Evolutionary conservation across 2,888 invertebrate species (phyloP).

Genomic region (Omphaloscelis lunosa): DNA sequence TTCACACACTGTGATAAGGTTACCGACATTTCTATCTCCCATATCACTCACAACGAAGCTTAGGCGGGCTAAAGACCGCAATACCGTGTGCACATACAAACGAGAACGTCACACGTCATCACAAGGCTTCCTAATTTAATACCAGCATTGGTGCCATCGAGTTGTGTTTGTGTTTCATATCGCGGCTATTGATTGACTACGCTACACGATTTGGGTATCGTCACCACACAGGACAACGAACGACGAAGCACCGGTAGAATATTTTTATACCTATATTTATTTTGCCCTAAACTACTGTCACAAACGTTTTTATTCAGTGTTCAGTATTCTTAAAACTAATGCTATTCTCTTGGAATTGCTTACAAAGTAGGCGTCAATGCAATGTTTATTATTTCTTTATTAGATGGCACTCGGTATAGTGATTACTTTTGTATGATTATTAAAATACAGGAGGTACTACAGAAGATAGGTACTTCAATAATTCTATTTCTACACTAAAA

Average conservation of each 20-base stretch:
- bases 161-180: constrained; percentile 20
- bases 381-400: background rate
- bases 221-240: background rate
- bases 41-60: background rate
- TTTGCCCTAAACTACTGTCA: background rate
- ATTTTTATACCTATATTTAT: background rate
- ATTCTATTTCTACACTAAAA: too few species aligned
- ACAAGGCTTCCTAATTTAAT: constrained; percentile 33
- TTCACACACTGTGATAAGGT: background rate
- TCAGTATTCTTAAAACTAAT: background rate
- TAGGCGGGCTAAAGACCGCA: background rate
- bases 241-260: too few species aligned
- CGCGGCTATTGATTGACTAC: constrained; percentile 15
- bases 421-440: background rate
- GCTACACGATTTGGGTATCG: background rate
- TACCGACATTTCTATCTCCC: background rate
- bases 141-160: constrained; percentile 15
- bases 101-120: constrained; percentile 22
- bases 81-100: constrained; percentile 20
- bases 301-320: background rate
- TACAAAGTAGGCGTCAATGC: too few species aligned
- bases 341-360: background rate
- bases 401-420: background rate
- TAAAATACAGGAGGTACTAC: background rate
- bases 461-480: background rate